Evolutionary conservation across 2,797 vertebrate species (phyloP), one percentile per base, ranked within the genome.

Genomic region (Harpagifer antarcticus): DNA sequence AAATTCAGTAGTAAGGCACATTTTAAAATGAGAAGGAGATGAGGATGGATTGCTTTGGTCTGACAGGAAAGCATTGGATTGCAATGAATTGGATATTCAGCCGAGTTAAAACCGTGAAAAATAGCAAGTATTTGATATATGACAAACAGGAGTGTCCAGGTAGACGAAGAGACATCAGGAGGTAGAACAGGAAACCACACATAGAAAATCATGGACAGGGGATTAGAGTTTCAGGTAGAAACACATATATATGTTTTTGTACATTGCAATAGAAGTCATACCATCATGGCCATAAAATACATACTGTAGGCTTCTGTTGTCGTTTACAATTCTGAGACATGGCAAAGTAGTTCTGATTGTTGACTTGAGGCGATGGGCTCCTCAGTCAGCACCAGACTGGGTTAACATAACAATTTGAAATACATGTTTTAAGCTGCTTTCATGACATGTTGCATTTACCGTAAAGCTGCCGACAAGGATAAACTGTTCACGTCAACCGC

Each of bases 1-100:
- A 54, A 61, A 64, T 65, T 82, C 87, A 86, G 84, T 83, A 88
- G 82, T 89, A 91, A 93, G 92, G 92, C 91, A 91, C 89, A 13
- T 54, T 64, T 72, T 84, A 27, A 20, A 37, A 9, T 9, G 72
- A 76, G 72, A 56, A 27, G 14, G 57, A 52, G 64, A 76, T 6
- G 73, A 67, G 68, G 84, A 83, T 16, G 64, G 79, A 59, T 78
- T 5, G 10, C 80, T 86, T 78, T 84, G 84, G 68, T 85, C 62
- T 66, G 68, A 67, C 37, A 47, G 66, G 70, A 62, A 10, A 76
- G 50, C n/a, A 5, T 45, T 57, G 42, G 64, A 60, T n/a, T 42
- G 44, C 44, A 17, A 7, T 27, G 19, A 43, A 23, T 10, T 48
- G 50, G 14, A 33, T 42, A 58, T 57, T 19, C 53, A 40, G 27